phyloP scores from a whole-genome alignment of 2,797 vertebrate species.

The Anomalospiza imberbis region DNA sequence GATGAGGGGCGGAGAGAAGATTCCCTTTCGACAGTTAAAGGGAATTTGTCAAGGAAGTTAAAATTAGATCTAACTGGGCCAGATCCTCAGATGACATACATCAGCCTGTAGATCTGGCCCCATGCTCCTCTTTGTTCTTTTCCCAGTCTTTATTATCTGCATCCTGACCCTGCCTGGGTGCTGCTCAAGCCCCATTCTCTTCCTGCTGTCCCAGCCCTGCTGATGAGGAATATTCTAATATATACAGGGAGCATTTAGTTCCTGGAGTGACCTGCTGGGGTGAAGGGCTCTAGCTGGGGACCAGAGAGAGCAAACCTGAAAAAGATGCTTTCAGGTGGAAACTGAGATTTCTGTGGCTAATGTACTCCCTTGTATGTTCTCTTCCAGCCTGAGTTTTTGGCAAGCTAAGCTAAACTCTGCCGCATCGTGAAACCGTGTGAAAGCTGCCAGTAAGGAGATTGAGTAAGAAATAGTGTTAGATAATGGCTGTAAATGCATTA shows the following conservation, averaged over 20 bases:
- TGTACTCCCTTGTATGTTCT: rapidly evolving
- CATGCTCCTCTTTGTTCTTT: slow-evolving; percentile 38
- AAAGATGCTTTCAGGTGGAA: neutral
- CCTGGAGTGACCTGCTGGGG: neutral
- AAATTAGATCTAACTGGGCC: slow-evolving; percentile 42
- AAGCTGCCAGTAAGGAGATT: slow-evolving; percentile 19
- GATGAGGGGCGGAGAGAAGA: slow-evolving; percentile 8
- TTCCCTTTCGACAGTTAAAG: slow-evolving; percentile 27
- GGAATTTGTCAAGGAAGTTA: slow-evolving; percentile 52
- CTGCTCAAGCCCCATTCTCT: neutral
- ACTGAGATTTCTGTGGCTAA: neutral
- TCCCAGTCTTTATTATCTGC: neutral
- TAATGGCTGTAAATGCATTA: neutral
- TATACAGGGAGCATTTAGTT: neutral
- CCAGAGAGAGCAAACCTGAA: neutral
- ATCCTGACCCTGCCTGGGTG: neutral
- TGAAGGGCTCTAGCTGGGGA: neutral
- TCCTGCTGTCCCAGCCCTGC: neutral
- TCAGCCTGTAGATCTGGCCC: neutral
- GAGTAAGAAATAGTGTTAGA: slow-evolving; percentile 1
- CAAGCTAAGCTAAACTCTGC: neutral
- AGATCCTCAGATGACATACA: slow-evolving; percentile 45
- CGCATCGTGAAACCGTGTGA: neutral
- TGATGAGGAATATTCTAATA: neutral
- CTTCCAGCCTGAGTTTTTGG: neutral